These are phyloP conservation scores for Notothenia rossii DNA, from an alignment of 2,113 vertebrate genomes.

Conservation along the genomic window DNA sequence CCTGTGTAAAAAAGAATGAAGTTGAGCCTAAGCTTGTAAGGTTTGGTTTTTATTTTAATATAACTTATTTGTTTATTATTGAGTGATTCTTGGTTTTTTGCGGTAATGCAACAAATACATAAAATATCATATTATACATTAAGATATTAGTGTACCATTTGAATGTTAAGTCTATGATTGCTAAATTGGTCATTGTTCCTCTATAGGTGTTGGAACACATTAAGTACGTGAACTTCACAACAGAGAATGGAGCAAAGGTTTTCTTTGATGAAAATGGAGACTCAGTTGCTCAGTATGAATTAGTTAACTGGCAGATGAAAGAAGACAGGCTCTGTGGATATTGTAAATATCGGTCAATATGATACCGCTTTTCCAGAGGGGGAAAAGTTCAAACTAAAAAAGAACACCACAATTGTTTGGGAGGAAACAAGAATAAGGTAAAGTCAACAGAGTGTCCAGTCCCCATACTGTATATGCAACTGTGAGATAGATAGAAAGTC, in stretches of 20 bases:
- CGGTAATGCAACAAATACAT: background rate
- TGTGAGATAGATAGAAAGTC: background rate
- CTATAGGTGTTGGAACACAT: constrained; percentile 78
- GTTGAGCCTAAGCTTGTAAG: constrained; percentile 67
- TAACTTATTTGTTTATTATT: background rate
- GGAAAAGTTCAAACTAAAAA: constrained; percentile 56
- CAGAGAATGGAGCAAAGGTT: constrained; percentile 70
- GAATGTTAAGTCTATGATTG: background rate
- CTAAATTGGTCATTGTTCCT: constrained; percentile 6
- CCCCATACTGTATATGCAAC: background rate
- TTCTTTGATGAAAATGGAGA: constrained; percentile 83
- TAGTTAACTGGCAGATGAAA: constrained; percentile 82
- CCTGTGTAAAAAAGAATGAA: constrained; percentile 63
- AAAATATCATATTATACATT: background rate
- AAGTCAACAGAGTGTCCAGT: background rate
- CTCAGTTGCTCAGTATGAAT: constrained; percentile 77
- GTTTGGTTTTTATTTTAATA: background rate
- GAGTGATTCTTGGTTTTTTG: background rate
- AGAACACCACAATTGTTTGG: constrained; percentile 66
- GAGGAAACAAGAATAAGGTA: constrained; percentile 62
- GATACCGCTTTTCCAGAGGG: constrained; percentile 66
- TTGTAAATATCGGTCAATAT: constrained; percentile 71
- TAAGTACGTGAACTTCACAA: constrained; percentile 74
- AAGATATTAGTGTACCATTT: background rate
- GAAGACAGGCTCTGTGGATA: constrained; percentile 63